Conservation (phyloP, 2,888 invertebrate species). For the Cenopis cana region DNA sequence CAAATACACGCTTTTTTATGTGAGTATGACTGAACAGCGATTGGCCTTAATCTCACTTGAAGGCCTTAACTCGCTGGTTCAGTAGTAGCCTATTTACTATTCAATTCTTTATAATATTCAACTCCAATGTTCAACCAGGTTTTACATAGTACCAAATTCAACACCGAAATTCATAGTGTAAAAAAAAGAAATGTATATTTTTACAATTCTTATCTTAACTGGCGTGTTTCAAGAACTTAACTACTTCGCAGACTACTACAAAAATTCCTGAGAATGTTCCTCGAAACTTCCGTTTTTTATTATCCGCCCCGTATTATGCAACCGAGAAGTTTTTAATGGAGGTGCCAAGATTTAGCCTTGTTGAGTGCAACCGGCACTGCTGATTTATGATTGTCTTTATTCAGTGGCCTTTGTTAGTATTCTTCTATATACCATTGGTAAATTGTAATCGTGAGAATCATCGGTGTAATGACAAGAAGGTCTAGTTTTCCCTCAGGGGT, state of each 20-base stretch:
- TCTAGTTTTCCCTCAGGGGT: too few relatives aligned
- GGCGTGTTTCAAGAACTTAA: background rate
- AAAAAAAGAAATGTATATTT: background rate
- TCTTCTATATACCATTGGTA: conserved; percentile 28
- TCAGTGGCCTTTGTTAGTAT: conserved; percentile 15
- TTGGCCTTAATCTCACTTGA: too few relatives aligned
- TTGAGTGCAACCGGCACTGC: conserved; percentile 38
- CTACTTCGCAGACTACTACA: conserved; percentile 11
- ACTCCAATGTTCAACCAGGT: too few relatives aligned
- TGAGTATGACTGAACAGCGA: too few relatives aligned
- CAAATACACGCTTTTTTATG: too few relatives aligned
- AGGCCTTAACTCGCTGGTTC: too few relatives aligned
- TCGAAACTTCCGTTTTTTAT: conserved; percentile 17
- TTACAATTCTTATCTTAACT: background rate
- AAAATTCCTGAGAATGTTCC: conserved; percentile 14
- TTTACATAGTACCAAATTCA: too few relatives aligned
- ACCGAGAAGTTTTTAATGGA: conserved; percentile 39
- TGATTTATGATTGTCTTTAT: conserved; percentile 41
- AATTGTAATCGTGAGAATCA: background rate
- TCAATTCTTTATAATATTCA: too few relatives aligned
- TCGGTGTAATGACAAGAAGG: too few relatives aligned
- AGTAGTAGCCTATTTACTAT: too few relatives aligned
- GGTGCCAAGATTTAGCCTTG: conserved; percentile 31
- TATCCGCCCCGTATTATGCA: conserved; percentile 25
- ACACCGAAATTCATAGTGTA: background rate